Conservation (phyloP, 2,888 invertebrate genomes). For the Mystacides longicornis region DNA sequence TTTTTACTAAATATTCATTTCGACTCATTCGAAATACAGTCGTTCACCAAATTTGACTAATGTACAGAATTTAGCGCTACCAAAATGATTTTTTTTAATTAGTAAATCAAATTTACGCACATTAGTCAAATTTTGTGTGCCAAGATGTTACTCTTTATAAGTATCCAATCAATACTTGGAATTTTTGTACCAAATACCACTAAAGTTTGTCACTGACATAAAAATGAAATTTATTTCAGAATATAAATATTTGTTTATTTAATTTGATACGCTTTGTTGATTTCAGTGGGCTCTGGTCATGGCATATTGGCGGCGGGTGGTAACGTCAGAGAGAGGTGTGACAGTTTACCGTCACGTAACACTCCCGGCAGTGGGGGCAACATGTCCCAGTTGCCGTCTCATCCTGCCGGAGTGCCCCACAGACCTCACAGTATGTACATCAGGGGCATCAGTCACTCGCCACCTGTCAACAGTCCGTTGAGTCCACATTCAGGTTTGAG, state of each 20-base stretch:
- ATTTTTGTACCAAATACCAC: no score
- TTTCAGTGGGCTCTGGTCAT: slow-evolving; percentile 15
- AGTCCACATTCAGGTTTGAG: slow-evolving; percentile 50
- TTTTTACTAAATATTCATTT: no score
- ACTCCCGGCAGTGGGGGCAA: background rate
- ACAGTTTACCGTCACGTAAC: slow-evolving; percentile 65
- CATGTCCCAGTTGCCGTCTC: slow-evolving; percentile 25
- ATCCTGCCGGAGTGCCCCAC: slow-evolving; percentile 21
- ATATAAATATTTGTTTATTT: background rate
- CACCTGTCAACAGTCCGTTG: slow-evolving; percentile 46
- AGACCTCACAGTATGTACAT: slow-evolving; percentile 36
- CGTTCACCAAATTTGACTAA: no score
- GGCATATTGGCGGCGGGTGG: slow-evolving; percentile 44
- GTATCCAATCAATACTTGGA: no score
- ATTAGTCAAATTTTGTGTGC: no score
- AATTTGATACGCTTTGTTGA: slow-evolving; percentile 6
- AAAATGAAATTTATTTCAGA: no score
- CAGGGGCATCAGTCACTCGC: slow-evolving; percentile 35
- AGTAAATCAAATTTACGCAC: no score
- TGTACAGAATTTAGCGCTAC: no score
- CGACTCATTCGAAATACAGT: no score
- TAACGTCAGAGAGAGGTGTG: slow-evolving; percentile 63
- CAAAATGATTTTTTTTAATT: no score
- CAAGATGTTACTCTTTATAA: no score
- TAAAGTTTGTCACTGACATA: no score